These are phyloP conservation scores for Mormyrops attenuatus DNA, from an alignment of 2,797 vertebrate species.

Conservation along the genomic window DNA sequence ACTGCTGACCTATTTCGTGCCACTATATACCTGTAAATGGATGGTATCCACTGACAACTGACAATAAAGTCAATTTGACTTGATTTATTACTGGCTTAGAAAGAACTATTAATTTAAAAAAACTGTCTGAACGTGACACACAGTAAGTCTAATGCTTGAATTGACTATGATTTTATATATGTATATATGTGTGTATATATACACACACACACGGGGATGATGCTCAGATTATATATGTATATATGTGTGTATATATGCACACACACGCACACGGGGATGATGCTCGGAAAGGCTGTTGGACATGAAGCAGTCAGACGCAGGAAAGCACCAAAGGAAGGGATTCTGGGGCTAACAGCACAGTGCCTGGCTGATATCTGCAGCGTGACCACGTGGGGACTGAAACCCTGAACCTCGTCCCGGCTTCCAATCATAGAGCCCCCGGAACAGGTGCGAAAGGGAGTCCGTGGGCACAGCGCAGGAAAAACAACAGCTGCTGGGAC, in stretches of 20 bases:
- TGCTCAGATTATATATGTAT: background rate
- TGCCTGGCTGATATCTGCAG: background rate
- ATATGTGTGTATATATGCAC: background rate
- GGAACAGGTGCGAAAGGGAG: slow-evolving; percentile 4
- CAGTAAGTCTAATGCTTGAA: background rate
- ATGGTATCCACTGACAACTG: background rate
- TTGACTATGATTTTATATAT: background rate
- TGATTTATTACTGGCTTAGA: background rate
- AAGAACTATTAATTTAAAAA: background rate
- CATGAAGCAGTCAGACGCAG: background rate
- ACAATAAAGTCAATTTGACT: background rate
- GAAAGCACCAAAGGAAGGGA: background rate
- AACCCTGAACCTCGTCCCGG: background rate
- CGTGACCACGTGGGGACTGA: background rate
- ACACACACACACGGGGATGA: background rate
- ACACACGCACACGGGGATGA: background rate
- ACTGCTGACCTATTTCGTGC: background rate
- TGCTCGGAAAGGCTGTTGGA: background rate
- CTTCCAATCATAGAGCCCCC: background rate
- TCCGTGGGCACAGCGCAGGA: background rate
- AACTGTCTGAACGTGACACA: background rate
- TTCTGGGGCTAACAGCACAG: background rate
- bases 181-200: background rate
- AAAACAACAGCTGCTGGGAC: background rate
- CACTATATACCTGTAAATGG: background rate